phyloP scores from a whole-genome alignment of 2,797 vertebrate genomes.

The Hozukius guyotensis region DNA sequence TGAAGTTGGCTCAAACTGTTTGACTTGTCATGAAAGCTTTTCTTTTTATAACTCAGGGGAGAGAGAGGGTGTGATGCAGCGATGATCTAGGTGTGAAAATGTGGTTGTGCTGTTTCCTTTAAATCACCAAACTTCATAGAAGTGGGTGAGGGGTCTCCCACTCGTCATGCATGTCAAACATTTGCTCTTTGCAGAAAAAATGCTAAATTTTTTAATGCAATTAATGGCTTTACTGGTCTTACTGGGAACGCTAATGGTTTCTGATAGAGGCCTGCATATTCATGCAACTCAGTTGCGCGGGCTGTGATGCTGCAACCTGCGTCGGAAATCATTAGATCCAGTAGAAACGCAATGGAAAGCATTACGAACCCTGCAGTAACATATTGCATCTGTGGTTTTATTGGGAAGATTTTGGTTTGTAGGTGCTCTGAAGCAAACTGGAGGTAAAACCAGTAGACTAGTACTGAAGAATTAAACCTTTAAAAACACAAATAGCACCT shows the following conservation, averaged over 20 bases:
- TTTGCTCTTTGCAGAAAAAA: not conserved
- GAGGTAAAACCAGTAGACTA: not conserved
- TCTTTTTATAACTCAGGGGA: slow-evolving; percentile 60
- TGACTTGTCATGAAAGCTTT: slow-evolving; percentile 34
- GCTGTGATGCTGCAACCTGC: not conserved
- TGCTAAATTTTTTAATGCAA: not conserved
- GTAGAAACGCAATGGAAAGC: slow-evolving; percentile 20
- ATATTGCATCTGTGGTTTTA: not conserved
- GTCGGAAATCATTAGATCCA: slow-evolving; percentile 36
- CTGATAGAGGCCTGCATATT: not conserved
- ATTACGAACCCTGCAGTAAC: not conserved
- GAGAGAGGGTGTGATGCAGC: slow-evolving; percentile 31
- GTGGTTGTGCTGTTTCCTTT: slow-evolving; percentile 78
- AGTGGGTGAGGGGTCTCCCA: slow-evolving; percentile 69
- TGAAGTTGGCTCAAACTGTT: slow-evolving; percentile 46
- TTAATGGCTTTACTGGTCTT: not conserved
- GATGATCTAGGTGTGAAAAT: slow-evolving; percentile 78
- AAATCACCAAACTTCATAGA: slow-evolving; percentile 76
- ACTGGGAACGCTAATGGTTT: not conserved
- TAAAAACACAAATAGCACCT: too few species aligned
- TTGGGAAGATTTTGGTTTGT: not conserved
- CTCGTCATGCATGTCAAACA: slow-evolving; percentile 9
- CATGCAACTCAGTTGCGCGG: not conserved
- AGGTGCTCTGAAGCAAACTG: not conserved
- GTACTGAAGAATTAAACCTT: too few species aligned